Evolutionary conservation across 2,797 vertebrate species (phyloP).

Genomic region (Ficedula albicollis): DNA sequence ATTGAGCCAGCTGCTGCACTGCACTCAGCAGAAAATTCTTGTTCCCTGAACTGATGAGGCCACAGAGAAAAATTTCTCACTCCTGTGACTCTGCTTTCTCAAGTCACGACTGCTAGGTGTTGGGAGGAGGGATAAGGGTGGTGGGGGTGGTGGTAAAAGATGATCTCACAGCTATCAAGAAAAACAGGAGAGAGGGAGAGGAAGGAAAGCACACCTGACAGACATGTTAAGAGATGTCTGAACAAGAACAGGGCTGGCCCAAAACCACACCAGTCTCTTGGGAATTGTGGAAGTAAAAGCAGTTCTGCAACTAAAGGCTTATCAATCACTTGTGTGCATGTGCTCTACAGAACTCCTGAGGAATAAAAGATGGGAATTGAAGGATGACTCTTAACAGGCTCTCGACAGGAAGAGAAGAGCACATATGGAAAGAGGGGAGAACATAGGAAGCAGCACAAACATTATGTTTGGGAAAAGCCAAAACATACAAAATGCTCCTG

Average conservation of each 20-base stretch:
- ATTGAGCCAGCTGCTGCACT: neutral
- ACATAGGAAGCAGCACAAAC: neutral
- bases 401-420: neutral
- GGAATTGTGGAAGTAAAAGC: slow-evolving; percentile 35
- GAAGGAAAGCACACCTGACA: slow-evolving; percentile 46
- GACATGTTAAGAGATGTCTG: slow-evolving; percentile 52
- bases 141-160: neutral
- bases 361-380: neutral
- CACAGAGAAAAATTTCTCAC: neutral
- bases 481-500: neutral
- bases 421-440: neutral
- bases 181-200: slow-evolving; percentile 46
- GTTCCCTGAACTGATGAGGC: neutral
- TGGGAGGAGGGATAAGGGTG: neutral
- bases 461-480: neutral
- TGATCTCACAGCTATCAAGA: slow-evolving; percentile 62
- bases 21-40: neutral
- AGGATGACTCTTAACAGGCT: neutral
- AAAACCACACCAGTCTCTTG: slow-evolving; percentile 19
- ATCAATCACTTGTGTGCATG: neutral
- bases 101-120: neutral
- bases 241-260: slow-evolving; percentile 54
- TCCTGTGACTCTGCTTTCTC: neutral
- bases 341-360: neutral
- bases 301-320: slow-evolving; percentile 32